These are phyloP conservation scores for Hirtodrosophila trivittata DNA, from an alignment of 2,888 invertebrate genomes.

Conservation along the genomic window DNA sequence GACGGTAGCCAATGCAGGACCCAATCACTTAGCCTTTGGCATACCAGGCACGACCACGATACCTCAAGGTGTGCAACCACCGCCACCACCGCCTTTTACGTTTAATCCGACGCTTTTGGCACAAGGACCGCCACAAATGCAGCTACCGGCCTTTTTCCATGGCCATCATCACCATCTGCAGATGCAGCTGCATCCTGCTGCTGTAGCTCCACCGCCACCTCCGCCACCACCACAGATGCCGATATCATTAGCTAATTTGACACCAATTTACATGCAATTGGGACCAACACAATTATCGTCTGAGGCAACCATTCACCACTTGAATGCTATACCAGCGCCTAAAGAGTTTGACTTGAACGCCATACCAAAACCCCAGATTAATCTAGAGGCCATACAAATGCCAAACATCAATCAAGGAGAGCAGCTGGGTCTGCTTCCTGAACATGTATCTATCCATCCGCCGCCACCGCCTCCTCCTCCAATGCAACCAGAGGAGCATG, in stretches of 20 bases:
- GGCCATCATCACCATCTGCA: slow-evolving; percentile 60
- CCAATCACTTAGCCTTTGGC: slow-evolving; percentile 60
- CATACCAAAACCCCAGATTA: slow-evolving; percentile 86
- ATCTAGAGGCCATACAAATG: slow-evolving; percentile 86
- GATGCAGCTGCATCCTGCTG: slow-evolving; percentile 81
- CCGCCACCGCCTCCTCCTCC: slow-evolving; percentile 70
- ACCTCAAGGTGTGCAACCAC: slow-evolving; percentile 56
- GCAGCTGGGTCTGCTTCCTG: slow-evolving; percentile 51
- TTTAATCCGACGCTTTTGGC: slow-evolving; percentile 66
- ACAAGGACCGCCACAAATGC: slow-evolving; percentile 77
- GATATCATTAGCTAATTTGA: slow-evolving; percentile 70
- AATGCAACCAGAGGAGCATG: slow-evolving; percentile 43
- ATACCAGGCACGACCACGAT: slow-evolving; percentile 38
- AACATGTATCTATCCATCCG: slow-evolving; percentile 52
- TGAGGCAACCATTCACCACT: slow-evolving; percentile 84
- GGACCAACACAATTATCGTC: slow-evolving; percentile 55
- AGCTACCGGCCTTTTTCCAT: slow-evolving; percentile 66
- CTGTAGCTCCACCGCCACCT: slow-evolving; percentile 78
- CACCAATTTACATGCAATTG: slow-evolving; percentile 84
- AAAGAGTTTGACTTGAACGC: slow-evolving; percentile 86
- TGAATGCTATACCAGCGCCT: slow-evolving; percentile 87
- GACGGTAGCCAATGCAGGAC: slow-evolving; percentile 49
- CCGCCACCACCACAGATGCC: slow-evolving; percentile 80
- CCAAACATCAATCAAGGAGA: slow-evolving; percentile 76
- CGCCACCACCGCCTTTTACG: slow-evolving; percentile 66